Conservation (phyloP, 2,888 invertebrate genomes). For the Griposia aprilina region DNA sequence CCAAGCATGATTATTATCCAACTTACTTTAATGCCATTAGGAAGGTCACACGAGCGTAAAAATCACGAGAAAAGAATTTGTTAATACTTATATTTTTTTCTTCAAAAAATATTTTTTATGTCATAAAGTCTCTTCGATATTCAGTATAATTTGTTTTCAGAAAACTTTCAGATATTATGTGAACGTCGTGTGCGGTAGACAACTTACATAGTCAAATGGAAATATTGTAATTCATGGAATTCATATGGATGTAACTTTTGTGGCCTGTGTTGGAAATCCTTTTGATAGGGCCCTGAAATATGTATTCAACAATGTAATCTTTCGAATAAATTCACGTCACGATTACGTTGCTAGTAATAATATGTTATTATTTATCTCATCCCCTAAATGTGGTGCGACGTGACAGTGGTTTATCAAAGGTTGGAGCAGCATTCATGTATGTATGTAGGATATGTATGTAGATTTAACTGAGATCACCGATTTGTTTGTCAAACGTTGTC, state of each 20-base stretch:
- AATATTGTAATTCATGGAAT: constrained; percentile 32
- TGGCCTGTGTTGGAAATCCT: constrained; percentile 1
- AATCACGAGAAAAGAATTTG: constrained; percentile 10
- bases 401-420: constrained; percentile 25
- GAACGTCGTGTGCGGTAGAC: background rate
- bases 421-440: background rate
- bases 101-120: background rate
- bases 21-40: background rate
- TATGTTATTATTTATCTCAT: constrained; percentile 21
- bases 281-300: constrained; percentile 32
- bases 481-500: constrained; percentile 21
- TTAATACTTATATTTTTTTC: constrained; percentile 1
- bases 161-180: constrained; percentile 4
- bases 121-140: background rate
- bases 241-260: constrained; percentile 29
- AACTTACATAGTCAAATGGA: constrained; percentile 24
- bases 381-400: background rate
- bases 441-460: background rate
- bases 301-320: constrained; percentile 4
- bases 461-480: constrained; percentile 10
- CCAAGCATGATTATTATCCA: background rate
- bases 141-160: constrained; percentile 8
- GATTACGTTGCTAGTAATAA: constrained; percentile 12
- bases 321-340: constrained; percentile 17
- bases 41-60: background rate